Base-by-base conservation (phyloP, 2,797 vertebrate species). In the Poeciliopsis turneri region DNA sequence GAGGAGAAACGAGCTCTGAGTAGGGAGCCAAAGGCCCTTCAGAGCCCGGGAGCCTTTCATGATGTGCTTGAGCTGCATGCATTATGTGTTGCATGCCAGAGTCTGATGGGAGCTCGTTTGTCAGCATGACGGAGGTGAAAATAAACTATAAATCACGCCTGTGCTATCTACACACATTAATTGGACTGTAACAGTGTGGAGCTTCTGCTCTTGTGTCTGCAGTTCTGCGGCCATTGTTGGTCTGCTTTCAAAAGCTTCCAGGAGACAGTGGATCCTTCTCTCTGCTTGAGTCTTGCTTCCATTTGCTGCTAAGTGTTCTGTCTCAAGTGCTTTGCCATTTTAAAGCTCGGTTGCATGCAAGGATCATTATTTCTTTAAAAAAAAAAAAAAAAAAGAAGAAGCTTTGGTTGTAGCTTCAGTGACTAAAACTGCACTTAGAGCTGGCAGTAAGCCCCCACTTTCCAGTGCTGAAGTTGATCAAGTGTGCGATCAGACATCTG, bases 321-420 rank as follows among this genome's bases (percentile, higher is more conserved):
- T 90, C 92, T 88, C 89, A 84, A 86, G 85, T 87, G 92, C 89
- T 91, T 80, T 83, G 92, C 84, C 88, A 46, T 89, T 93, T 91
- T 92, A 90, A 90, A 91, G 92, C 90, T 93, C 80, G 87, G 84
- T 93, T 78, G 91, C 94, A 93, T 94, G 93, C 93, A 69, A 93
- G 86, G 89, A 86, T 92, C 77, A 87, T 89, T 93, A 91, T 89
- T 92, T 88, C 90, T 88, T 82, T 4, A 85, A 74, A 74, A 46
- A 61, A 16, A 46, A 28, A 39, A 30, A 36, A 45, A 39, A 23
- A 68, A 25, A 68, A 23, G 84, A 82, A 80, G 83, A 78, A 82
- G 78, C 72, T 86, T 87, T 75, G 83, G 43, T 87, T 41, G 80
- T 92, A 92, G 91, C 89, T 83, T 89, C 76, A 75, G 88, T 55